Base-by-base conservation (phyloP, 2,797 vertebrate species). In the Trachops cirrhosus region DNA sequence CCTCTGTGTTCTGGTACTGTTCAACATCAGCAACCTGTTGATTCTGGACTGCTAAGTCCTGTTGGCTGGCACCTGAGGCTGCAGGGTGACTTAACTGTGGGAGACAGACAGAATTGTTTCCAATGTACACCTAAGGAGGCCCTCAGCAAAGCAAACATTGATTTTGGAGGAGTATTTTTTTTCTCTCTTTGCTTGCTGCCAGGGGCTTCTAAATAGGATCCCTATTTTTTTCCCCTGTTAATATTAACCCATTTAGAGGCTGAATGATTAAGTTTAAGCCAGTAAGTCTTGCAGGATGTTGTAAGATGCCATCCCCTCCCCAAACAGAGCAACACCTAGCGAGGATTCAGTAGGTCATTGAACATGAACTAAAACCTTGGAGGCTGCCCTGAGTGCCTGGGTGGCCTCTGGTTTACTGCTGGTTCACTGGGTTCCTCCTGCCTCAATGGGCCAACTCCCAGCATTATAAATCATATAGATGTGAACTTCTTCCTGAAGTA, bases 61-160 rank as follows among this genome's bases (percentile, higher is more conserved):
- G 93, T 97, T 98, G 97, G 96, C 98, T 97, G 98, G 98, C 97
- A 97, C 14, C 84, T 10, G 62, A 57, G 96, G 93, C 97, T 96
- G 77, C 46, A 97, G 96, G 96, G 98, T 98, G 98, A 98, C 98
- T 98, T 98, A 97, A 97, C 98, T 97, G 98, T 97, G 98, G 98
- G 96, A 98, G 98, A 97, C 97, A 98, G 98, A 98, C 97, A 96
- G 97, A 98, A 98, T 98, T 98, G 97, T 98, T 98, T 98, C 98
- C 98, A 98, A 96, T 95, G 97, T 98, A 98, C 98, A 98, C 98
- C 98, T 98, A 98, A 98, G 97, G 98, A 98, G 98, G 98, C 98
- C 98, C 98, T 98, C 98, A 98, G 97, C 95, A 98, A 98, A 98
- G 98, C 98, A 98, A 98, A 98, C 98, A 98, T 98, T 98, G 98